These are phyloP conservation scores for Chloroceryle amazona DNA, from an alignment of 2,797 vertebrate genomes.

Conservation along the genomic window DNA sequence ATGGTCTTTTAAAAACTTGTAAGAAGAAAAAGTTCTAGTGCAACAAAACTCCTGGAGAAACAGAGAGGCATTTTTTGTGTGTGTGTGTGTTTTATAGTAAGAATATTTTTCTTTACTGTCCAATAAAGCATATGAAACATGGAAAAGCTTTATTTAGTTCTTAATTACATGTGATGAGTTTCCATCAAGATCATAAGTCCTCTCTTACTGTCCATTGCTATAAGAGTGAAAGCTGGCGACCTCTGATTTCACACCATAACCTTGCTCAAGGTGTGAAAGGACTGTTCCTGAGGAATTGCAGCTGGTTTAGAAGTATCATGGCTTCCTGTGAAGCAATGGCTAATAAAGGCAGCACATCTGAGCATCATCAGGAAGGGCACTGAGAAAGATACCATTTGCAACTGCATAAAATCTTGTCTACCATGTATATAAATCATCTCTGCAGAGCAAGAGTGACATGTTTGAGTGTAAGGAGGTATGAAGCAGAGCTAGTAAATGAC, in stretches of 20 bases:
- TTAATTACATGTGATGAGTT: not conserved
- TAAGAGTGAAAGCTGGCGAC: not conserved
- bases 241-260: not conserved
- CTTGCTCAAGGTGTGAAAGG: not conserved
- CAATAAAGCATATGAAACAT: not conserved
- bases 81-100: not conserved
- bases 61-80: not conserved
- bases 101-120: not conserved
- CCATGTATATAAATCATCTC: not conserved
- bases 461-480: rapidly evolving
- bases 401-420: not conserved
- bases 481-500: not conserved
- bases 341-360: not conserved
- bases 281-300: not conserved
- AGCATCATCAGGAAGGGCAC: not conserved
- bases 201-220: not conserved
- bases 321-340: not conserved
- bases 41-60: not conserved
- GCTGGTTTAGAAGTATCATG: not conserved
- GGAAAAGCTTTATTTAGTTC: not conserved
- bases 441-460: not conserved
- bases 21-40: not conserved
- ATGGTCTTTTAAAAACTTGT: not conserved
- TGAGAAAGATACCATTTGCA: not conserved
- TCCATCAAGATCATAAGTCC: not conserved